Evolutionary conservation across 2,888 invertebrate genomes (phyloP).

Genomic region (Watsonalla cultraria): DNA sequence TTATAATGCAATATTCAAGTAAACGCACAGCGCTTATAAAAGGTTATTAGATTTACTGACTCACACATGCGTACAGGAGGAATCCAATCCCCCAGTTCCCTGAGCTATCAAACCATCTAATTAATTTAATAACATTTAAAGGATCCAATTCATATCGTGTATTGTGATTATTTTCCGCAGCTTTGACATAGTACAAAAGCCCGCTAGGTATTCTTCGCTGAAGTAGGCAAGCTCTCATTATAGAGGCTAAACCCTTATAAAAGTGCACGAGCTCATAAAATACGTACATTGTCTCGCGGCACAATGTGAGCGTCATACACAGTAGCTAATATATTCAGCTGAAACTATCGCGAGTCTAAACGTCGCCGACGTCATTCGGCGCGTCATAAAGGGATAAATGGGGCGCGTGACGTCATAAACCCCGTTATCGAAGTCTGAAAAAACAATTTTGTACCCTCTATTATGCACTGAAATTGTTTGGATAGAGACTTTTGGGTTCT

Average conservation of each 20-base stretch:
- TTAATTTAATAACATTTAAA: no score
- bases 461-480: not conserved
- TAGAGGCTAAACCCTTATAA: not conserved
- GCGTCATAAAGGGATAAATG: slow-evolving; percentile 18
- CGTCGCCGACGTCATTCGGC: not conserved
- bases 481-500: not conserved
- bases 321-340: slow-evolving; percentile 1
- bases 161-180: not conserved
- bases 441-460: slow-evolving; percentile 20
- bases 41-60: no score
- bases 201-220: not conserved
- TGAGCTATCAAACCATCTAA: no score
- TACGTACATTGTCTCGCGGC: not conserved
- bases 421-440: slow-evolving; percentile 21
- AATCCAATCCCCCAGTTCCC: no score
- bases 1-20: no score
- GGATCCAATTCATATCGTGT: not conserved
- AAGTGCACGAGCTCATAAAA: not conserved
- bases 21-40: no score
- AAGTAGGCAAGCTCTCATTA: not conserved
- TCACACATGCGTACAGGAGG: no score
- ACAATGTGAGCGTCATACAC: not conserved
- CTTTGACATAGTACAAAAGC: not conserved
- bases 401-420: slow-evolving; percentile 22
- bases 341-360: not conserved